A percentile compares a stretch with the other conserved stretches of the same genome.
These are phyloP conservation scores for Acleris literana DNA, from an alignment of 2,888 invertebrate genomes.

Conservation along the genomic window DNA sequence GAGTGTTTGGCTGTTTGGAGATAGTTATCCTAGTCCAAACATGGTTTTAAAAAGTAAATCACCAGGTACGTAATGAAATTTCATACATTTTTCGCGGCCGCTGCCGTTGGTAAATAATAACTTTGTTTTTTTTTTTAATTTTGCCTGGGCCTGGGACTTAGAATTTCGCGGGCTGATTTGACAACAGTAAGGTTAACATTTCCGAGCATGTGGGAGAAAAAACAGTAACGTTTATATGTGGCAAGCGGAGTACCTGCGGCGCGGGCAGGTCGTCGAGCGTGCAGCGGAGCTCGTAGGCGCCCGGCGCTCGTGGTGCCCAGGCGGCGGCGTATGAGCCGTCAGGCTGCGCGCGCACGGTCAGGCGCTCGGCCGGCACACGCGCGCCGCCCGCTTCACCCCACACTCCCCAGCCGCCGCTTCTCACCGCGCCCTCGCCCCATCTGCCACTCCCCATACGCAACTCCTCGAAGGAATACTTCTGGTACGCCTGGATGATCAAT, in stretches of 20 bases:
- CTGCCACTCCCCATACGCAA: slow-evolving; percentile 85
- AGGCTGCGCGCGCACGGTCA: slow-evolving; percentile 89
- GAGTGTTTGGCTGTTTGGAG: no score
- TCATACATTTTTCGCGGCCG: no score
- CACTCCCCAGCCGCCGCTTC: slow-evolving; percentile 60
- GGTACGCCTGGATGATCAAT: slow-evolving; percentile 85
- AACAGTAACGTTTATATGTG: no score
- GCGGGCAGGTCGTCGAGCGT: slow-evolving; percentile 93
- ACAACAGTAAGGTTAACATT: no score
- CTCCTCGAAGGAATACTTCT: slow-evolving; percentile 98
- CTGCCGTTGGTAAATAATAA: no score
- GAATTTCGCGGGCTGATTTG: no score
- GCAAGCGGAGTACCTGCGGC: slow-evolving; percentile 80
- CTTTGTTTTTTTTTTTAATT: no score
- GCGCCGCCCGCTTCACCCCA: slow-evolving; percentile 64
- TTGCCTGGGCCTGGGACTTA: no score
- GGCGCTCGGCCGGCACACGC: slow-evolving; percentile 85
- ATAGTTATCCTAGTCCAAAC: no score
- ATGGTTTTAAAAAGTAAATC: no score
- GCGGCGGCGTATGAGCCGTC: slow-evolving; percentile 93
- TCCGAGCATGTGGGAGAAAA: no score
- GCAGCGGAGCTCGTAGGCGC: slow-evolving; percentile 93
- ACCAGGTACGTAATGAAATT: no score
- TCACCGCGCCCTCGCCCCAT: slow-evolving; percentile 63
- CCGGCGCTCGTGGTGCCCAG: slow-evolving; percentile 97